These are phyloP conservation scores for Triops longicaudatus DNA, from an alignment of 1,140 invertebrate species.

Conservation along the genomic window DNA sequence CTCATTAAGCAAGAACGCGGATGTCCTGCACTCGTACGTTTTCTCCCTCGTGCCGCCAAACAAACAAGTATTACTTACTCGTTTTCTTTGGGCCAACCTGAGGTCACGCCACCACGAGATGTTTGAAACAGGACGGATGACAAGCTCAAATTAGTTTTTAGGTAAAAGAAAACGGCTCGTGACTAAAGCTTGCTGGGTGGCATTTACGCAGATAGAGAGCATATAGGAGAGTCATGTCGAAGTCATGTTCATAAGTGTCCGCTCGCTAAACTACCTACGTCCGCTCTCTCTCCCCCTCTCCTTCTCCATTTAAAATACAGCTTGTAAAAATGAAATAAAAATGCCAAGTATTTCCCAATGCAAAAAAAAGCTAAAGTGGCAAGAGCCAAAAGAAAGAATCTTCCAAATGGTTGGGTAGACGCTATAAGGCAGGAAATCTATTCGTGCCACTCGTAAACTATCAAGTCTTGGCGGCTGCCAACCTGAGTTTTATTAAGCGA, in stretches of 20 bases:
- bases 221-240: conserved; percentile 3
- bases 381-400: conserved; percentile 10
- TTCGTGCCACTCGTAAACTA: conserved; percentile 11
- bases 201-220: neutral
- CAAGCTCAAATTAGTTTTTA: conserved; percentile 13
- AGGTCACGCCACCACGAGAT: neutral
- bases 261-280: conserved; percentile 7
- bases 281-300: neutral
- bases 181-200: conserved; percentile 10
- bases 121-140: neutral
- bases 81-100: neutral
- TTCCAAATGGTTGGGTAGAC: neutral
- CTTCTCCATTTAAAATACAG: neutral
- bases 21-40: neutral
- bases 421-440: conserved; percentile 10
- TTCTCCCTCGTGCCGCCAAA: neutral
- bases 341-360: neutral
- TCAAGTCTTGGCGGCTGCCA: conserved; percentile 10
- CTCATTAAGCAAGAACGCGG: neutral
- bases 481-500: conserved; percentile 12
- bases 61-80: neutral
- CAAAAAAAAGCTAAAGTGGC: neutral
- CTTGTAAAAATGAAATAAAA: neutral
- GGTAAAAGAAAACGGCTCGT: neutral
- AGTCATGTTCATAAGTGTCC: neutral